A percentile compares a stretch with the other conserved stretches of the same genome.
Conservation (phyloP, 1,140 invertebrate genomes). For the Rhynchophorus ferrugineus region DNA sequence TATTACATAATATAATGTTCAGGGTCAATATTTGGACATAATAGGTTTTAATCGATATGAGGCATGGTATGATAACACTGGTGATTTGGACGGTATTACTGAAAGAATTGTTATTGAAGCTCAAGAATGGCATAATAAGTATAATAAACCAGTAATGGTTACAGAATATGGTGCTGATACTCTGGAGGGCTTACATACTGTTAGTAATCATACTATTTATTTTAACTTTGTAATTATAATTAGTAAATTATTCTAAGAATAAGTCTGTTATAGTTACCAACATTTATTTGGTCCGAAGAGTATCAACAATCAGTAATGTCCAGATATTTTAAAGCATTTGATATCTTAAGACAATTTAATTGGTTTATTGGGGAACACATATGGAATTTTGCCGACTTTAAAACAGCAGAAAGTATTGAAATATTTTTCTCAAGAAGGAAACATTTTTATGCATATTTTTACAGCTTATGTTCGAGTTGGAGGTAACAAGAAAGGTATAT, state of each 20-base stretch:
- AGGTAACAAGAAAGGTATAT: constrained; percentile 87
- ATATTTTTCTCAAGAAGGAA: background rate
- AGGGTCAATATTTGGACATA: constrained; percentile 71
- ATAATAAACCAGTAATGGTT: constrained; percentile 86
- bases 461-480: constrained; percentile 63
- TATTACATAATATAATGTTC: constrained; percentile 6
- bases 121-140: constrained; percentile 67
- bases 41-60: constrained; percentile 93
- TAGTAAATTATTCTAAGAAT: background rate
- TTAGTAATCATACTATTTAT: constrained; percentile 16
- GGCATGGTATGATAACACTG: constrained; percentile 85
- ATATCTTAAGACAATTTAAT: constrained; percentile 61
- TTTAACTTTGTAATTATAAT: constrained; percentile 2
- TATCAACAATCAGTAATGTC: constrained; percentile 80
- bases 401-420: constrained; percentile 28
- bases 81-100: constrained; percentile 70
- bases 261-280: constrained; percentile 56
- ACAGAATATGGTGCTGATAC: constrained; percentile 94
- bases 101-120: constrained; percentile 66
- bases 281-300: constrained; percentile 88
- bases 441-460: constrained; percentile 24
- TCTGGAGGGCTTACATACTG: constrained; percentile 71
- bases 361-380: constrained; percentile 94
- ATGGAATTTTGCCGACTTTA: constrained; percentile 85
- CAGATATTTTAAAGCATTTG: constrained; percentile 85